These are phyloP conservation scores for Atethmia centrago DNA, from an alignment of 2,888 invertebrate species.

Conservation along the genomic window DNA sequence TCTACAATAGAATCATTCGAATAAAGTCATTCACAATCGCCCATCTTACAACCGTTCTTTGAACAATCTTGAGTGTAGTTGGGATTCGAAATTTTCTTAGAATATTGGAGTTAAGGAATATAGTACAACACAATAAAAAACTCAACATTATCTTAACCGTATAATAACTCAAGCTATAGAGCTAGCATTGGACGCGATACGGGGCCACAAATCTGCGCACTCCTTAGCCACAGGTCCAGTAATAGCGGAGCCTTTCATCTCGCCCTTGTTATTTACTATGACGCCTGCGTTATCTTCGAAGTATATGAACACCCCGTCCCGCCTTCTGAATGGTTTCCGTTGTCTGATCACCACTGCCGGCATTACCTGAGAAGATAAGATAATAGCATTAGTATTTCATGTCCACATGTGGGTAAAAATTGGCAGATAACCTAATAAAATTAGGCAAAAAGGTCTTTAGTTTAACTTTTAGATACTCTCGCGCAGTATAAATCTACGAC, in stretches of 20 bases:
- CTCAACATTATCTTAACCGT: conserved; percentile 69
- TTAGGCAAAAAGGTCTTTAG: not conserved
- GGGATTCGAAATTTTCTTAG: too few relatives aligned
- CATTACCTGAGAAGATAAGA: conserved; percentile 93
- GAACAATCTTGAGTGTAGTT: too few relatives aligned
- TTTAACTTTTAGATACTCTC: too few relatives aligned
- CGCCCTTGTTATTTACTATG: conserved; percentile 99
- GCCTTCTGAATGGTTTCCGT: conserved; percentile 99
- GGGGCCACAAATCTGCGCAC: conserved; percentile 99
- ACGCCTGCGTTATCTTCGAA: conserved; percentile 99
- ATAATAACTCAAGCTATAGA: conserved; percentile 95
- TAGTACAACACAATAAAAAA: conserved; percentile 41
- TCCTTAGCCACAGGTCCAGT: conserved; percentile 99
- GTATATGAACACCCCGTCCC: conserved; percentile 99
- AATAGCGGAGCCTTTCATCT: conserved; percentile 99
- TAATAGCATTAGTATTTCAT: not conserved
- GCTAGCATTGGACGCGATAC: conserved; percentile 99
- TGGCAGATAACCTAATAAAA: not conserved
- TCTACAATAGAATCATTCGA: too few relatives aligned
- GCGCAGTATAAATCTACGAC: too few relatives aligned
- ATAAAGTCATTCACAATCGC: too few relatives aligned
- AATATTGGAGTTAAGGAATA: not conserved
- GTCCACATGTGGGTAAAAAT: not conserved
- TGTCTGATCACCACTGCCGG: conserved; percentile 99
- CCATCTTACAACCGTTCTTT: too few relatives aligned